Evolutionary conservation across 2,888 invertebrate species (phyloP).

Genomic region (Erynnis tages): DNA sequence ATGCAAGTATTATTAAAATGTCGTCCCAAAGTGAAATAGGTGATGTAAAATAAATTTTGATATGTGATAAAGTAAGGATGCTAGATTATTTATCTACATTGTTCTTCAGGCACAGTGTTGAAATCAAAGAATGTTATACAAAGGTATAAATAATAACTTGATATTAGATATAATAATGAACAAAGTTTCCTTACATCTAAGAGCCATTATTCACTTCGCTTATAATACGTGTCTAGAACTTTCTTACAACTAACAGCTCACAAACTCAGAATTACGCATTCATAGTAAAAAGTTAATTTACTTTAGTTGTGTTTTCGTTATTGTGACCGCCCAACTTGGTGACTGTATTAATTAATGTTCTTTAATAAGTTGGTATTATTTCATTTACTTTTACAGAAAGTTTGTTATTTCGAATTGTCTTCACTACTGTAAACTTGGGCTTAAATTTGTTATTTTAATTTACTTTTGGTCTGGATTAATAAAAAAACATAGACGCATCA

Average conservation of each 20-base stretch:
- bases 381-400: too few relatives aligned
- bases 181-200: background rate
- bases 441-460: too few relatives aligned
- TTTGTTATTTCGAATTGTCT: too few relatives aligned
- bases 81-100: too few relatives aligned
- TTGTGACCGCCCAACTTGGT: background rate
- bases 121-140: background rate
- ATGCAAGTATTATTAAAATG: too few relatives aligned
- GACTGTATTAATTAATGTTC: background rate
- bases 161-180: background rate
- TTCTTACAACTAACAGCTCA: conserved; percentile 3
- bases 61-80: too few relatives aligned
- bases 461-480: too few relatives aligned
- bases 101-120: background rate
- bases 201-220: background rate
- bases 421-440: too few relatives aligned
- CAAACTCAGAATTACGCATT: background rate
- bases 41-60: too few relatives aligned
- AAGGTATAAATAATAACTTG: background rate
- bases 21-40: too few relatives aligned
- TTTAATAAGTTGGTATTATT: background rate
- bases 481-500: too few relatives aligned
- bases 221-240: conserved; percentile 8
- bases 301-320: background rate
- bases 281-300: conserved; percentile 5